Evolutionary conservation across 2,797 vertebrate genomes (phyloP), one percentile per base, ranked within the genome.

Genomic region (Alectoris magna): DNA sequence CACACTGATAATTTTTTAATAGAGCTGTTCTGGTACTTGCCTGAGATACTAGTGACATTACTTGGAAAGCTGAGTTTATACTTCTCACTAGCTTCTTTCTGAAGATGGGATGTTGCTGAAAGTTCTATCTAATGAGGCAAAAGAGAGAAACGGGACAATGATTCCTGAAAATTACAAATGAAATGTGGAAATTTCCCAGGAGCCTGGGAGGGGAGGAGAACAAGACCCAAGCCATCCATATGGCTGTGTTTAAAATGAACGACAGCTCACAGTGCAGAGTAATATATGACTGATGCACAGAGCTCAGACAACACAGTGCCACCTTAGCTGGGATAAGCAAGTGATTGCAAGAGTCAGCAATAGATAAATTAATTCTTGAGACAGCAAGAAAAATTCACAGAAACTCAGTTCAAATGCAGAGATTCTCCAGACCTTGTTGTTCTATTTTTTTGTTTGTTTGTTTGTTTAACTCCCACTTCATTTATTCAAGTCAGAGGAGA

Each of bases 381-480:
- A 56, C 16, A 80, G 41, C 31, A 82, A 83, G 81, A 95, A 94
- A 2, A 60, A 71, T 43, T 73, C 55, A 64, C 76, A 73, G 85
- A 62, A 27, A 69, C 46, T 63, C 75, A 79, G 77, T 83, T 81
- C 24, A 80, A 84, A 80, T 21, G 58, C 88, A 88, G 82, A 91
- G 83, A 95, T 85, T 91, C 68, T 88, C 24, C 0, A 91, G 76
- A 53, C 91, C 78, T 91, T 92, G 82, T 79, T 94, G 78, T 92
- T 96, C 80, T 90, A 69, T 94, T 94, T 31, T 55, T 55, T 51
- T n/a, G n/a, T n/a, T n/a, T n/a, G n/a, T n/a, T n/a, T n/a, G n/a
- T n/a, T n/a, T n/a, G 87, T 91, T 72, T 11, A 94, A 87, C 94
- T 94, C 90, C 91, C 66, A 93, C 93, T 95, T 72, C 41, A 90